These are phyloP conservation scores for Laspeyria flexula DNA, from an alignment of 2,888 invertebrate species.

Conservation along the genomic window DNA sequence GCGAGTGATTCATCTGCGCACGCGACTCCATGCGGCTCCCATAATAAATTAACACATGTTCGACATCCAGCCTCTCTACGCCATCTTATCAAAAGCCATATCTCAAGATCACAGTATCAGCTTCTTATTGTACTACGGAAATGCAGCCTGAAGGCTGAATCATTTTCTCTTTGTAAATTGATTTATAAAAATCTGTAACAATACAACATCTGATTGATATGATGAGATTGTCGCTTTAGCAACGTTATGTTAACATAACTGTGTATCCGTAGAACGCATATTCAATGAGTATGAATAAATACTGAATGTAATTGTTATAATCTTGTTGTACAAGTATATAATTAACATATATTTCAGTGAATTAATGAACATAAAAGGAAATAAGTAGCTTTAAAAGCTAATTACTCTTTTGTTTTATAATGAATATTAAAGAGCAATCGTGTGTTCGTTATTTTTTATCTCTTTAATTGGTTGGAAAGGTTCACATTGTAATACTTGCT, in stretches of 20 bases:
- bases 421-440: too few relatives aligned
- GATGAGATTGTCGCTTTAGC: neutral
- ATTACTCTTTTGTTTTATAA: too few relatives aligned
- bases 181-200: slow-evolving; percentile 52
- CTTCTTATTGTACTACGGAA: slow-evolving; percentile 33
- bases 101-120: slow-evolving; percentile 52
- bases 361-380: too few relatives aligned
- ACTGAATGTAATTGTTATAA: too few relatives aligned
- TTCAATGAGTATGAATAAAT: too few relatives aligned
- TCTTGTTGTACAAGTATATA: too few relatives aligned
- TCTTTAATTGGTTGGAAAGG: too few relatives aligned
- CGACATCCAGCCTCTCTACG: slow-evolving; percentile 27
- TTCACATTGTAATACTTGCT: too few relatives aligned
- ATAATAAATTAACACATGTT: slow-evolving; percentile 56
- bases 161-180: slow-evolving; percentile 42
- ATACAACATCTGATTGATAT: slow-evolving; percentile 8
- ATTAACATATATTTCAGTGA: too few relatives aligned
- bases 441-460: too few relatives aligned
- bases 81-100: slow-evolving; percentile 34
- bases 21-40: slow-evolving; percentile 78
- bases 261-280: too few relatives aligned
- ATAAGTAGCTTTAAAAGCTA: too few relatives aligned
- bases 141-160: slow-evolving; percentile 32
- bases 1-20: slow-evolving; percentile 74
- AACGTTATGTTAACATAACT: neutral